Evolutionary conservation across 1,140 invertebrate species (phyloP).

Genomic region (Eurosta solidaginis): DNA sequence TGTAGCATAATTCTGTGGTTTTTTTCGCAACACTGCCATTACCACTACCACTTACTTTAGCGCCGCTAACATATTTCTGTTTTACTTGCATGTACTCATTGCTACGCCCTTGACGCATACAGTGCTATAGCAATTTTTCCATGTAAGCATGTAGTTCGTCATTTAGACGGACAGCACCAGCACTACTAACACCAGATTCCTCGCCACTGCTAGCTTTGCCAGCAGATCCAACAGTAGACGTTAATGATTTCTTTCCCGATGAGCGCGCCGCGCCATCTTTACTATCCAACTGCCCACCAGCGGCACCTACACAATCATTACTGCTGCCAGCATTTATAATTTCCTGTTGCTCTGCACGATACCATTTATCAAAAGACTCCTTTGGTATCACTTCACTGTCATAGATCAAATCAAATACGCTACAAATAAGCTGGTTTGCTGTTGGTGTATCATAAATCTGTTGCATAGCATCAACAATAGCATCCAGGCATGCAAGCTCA

Average conservation of each 20-base stretch:
- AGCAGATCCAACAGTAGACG: not conserved
- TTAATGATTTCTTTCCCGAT: not conserved
- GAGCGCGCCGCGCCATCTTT: not conserved
- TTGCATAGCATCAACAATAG: slow-evolving; percentile 29
- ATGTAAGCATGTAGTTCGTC: not conserved
- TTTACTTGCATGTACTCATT: not conserved
- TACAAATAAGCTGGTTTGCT: slow-evolving; percentile 30
- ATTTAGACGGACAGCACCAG: not conserved
- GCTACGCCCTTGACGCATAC: not conserved
- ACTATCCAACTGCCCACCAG: too few species aligned
- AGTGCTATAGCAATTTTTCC: not conserved
- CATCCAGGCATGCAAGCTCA: slow-evolving; percentile 33
- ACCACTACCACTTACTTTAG: not conserved
- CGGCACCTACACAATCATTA: not conserved
- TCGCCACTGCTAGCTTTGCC: not conserved
- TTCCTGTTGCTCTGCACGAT: not conserved
- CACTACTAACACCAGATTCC: too few species aligned
- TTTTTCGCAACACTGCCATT: not conserved
- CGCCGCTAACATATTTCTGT: not conserved
- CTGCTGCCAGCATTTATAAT: too few species aligned
- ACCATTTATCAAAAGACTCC: slow-evolving; percentile 37
- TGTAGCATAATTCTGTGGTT: not conserved
- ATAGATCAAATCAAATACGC: slow-evolving; percentile 33
- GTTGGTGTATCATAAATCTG: slow-evolving; percentile 6
- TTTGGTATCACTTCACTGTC: slow-evolving; percentile 36